Evolutionary conservation across 2,797 vertebrate genomes (phyloP), one percentile per base, ranked within the genome.

Genomic region (Brachyrhaphis roseni): DNA sequence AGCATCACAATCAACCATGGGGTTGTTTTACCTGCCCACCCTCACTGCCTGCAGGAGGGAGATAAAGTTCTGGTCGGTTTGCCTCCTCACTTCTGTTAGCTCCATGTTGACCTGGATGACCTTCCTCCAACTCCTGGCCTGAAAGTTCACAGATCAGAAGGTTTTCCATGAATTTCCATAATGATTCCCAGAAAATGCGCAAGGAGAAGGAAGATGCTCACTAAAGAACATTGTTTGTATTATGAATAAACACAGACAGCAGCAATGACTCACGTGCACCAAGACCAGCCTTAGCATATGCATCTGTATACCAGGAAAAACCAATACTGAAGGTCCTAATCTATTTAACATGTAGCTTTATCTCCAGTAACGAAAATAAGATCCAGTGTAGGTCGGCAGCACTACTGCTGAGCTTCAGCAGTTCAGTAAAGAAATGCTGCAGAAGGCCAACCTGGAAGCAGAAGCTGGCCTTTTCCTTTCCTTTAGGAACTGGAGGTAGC

Each of bases 41-140:
- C 98, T 96, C 36, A 99, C 92, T 4, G 96, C 93, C 90, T 97
- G 97, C 85, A 99, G 94, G 80, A 99, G 95, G 0, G 97, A 97
- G 90, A 99, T 95, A 92, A 99, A 99, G 31, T 87, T 84, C 91
- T 94, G 95, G 89, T 99, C 98, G 0, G 97, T 97, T 93, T 99
- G 98, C 53, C 98, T 95, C 82, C 96, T 93, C 75, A 99, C 97
- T 81, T 98, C 96, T 0, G 88, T 98, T 77, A 99, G 91, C 92
- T 99, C 98, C 97, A 99, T 96, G 89, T 96, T 98, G 93, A 98
- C 72, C 28, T 97, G 96, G 82, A 99, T 96, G 82, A 98, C 98
- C 75, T 95, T 98, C 76, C 88, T 93, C 98, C 98, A 99, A 93
- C 97, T 97, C 92, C 96, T 97, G 78, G 97, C 96, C 98, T 99